phyloP scores from a whole-genome alignment of 2,888 invertebrate genomes.

The Phalangium opilio region DNA sequence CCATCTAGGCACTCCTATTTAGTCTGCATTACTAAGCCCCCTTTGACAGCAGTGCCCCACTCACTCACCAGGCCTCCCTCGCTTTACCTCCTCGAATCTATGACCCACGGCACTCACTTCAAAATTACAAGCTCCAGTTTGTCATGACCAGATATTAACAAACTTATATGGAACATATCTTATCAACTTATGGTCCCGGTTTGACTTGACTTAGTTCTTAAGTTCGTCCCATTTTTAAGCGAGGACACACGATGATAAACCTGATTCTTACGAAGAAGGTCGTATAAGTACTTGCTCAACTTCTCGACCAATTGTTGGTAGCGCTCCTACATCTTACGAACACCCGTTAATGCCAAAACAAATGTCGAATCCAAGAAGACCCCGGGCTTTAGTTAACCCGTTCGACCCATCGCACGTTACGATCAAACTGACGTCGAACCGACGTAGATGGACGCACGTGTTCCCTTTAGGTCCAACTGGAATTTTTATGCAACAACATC shows the following conservation, averaged over 20 bases:
- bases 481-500: constrained; percentile 80
- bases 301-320: constrained; percentile 18
- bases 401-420: constrained; percentile 96
- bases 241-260: constrained; percentile 4
- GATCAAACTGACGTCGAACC: constrained; percentile 84
- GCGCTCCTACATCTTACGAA: constrained; percentile 20
- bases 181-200: too few relatives aligned
- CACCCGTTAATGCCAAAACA: constrained; percentile 9
- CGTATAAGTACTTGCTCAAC: constrained; percentile 3
- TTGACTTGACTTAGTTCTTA: too few relatives aligned
- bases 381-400: constrained; percentile 68
- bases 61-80: too few relatives aligned
- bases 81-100: too few relatives aligned
- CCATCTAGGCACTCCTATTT: too few relatives aligned
- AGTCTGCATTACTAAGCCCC: too few relatives aligned
- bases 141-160: too few relatives aligned
- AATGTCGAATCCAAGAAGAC: constrained; percentile 8
- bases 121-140: too few relatives aligned
- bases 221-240: too few relatives aligned
- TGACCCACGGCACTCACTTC: too few relatives aligned
- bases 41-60: too few relatives aligned
- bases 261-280: constrained; percentile 9
- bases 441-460: constrained; percentile 94
- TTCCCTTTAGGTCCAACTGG: constrained; percentile 58
- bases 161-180: too few relatives aligned